Evolutionary conservation across 2,888 invertebrate species (phyloP), one percentile per base, ranked within the genome.

Genomic region (Pollenia labialis): DNA sequence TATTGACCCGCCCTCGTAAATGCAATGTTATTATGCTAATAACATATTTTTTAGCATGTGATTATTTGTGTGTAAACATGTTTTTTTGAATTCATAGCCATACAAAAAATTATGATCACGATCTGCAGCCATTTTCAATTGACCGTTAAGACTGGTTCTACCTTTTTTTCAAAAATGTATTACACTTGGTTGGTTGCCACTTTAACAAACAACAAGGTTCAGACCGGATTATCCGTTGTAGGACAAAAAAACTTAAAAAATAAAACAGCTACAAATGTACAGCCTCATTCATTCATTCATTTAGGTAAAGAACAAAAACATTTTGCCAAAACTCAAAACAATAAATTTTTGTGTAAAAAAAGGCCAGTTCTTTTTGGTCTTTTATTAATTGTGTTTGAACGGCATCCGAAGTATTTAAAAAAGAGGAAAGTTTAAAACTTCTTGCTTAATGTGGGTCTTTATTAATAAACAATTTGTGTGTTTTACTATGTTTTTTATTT

Each of bases 191-290:
- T 75, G 60, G 82, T 68, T 85, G 85, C 75, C 88, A 87, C 88
- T 89, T 88, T 89, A 90, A 68, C 12, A 64, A 90, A 91, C 90
- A 90, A 91, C 91, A 91, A 89, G 91, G 91, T 90, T 92, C 89
- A 92, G 90, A 91, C 87, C 52, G 90, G 92, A 91, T 92, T 90
- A 92, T 91, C 91, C 88, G 62, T 62, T 90, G 90, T 88, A 89
- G 86, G 58, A 82, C 58, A 81, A 64, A 75, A 48, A 14, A 32
- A 64, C 4, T 46, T 16, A 54, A 7, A 23, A 46, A 23, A 48
- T 32, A 44, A 48, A 50, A 60, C n/a, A 44, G 44, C 42, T 48
- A 42, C 4, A 18, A 10, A 23, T 48, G 16, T 69, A 18, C 56
- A 72, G 14, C 56, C 50, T 46, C 52, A 32, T 40, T 16, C n/a